Percentiles rank a stretch among this genome's conserved stretches.
Evolutionary conservation across 2,888 invertebrate species (phyloP).

Genomic region (Pristionchus japonicus): DNA sequence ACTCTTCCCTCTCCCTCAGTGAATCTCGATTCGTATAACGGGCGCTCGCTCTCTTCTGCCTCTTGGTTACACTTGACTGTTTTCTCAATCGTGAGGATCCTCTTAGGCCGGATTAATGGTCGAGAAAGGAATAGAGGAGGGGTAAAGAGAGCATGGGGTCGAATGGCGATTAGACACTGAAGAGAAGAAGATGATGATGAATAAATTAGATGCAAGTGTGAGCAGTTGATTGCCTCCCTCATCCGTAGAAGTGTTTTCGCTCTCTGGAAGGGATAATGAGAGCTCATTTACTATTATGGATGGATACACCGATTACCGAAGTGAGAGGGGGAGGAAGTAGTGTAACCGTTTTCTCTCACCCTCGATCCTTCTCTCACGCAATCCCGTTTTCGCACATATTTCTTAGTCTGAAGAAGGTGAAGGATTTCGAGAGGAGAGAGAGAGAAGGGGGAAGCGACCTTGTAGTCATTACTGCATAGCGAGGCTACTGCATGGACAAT

Average conservation of each 20-base stretch:
- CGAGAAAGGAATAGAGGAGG: background rate
- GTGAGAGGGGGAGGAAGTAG: background rate
- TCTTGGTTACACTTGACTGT: constrained; percentile 36
- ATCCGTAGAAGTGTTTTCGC: constrained; percentile 29
- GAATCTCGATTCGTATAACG: constrained; percentile 28
- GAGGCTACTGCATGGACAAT: too few species aligned
- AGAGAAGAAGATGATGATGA: constrained; percentile 12
- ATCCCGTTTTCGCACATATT: constrained; percentile 13
- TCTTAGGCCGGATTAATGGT: constrained; percentile 38
- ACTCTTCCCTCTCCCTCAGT: background rate
- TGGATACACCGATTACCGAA: background rate
- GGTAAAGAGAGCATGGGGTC: background rate
- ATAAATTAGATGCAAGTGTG: constrained; percentile 35
- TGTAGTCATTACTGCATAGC: constrained; percentile 22
- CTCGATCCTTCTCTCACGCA: constrained; percentile 21
- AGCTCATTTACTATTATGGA: constrained; percentile 13
- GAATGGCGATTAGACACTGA: constrained; percentile 2
- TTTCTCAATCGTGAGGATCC: constrained; percentile 42
- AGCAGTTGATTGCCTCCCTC: constrained; percentile 25
- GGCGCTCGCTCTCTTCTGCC: background rate
- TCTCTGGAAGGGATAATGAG: background rate
- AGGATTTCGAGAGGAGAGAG: background rate
- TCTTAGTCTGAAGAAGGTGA: constrained; percentile 19
- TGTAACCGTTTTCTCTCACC: constrained; percentile 37
- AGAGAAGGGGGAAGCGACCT: background rate